Evolutionary conservation across 2,797 vertebrate species (phyloP), one percentile per base, ranked within the genome.

Genomic region (Peromyscus melanophrys): DNA sequence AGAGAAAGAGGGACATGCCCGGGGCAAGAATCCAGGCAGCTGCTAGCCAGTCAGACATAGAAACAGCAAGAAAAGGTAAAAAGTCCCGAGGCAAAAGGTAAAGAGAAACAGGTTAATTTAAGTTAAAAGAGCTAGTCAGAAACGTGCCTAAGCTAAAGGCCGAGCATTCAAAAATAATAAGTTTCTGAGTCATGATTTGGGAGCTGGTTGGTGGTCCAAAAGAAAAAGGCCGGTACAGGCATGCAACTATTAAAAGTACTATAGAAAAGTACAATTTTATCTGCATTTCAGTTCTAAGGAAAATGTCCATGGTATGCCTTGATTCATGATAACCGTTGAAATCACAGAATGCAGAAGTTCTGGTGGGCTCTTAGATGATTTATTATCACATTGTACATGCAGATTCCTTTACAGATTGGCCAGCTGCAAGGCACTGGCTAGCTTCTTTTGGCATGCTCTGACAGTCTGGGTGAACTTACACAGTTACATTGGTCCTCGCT

Each of bases 341-440:
- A 95, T 92, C 87, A 97, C 81, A 95, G 83, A 93, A 90, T 59
- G 29, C 96, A 85, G 65, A 78, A 78, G 59, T 78, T 69, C 61
- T 65, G 71, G 16, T 90, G 85, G 71, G 46, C 90, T 96, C 69
- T 94, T 75, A 61, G 34, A 85, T 97, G 98, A 97, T 99, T 99
- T 98, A 98, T 96, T 96, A 92, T 97, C 82, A 95, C 90, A 97
- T 88, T 40, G 76, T 88, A 97, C 98, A 98, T 98, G 98, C 98
- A 98, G 82, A 69, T 90, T 49, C 94, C 76, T 98, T 97, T 89
- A 96, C 31, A 98, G 78, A 96, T 43, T 96, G 97, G 57, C 94
- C 91, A 97, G 83, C 86, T 95, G 88, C 78, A 90, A 97, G 96
- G 43, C 67, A 57, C 95, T 93, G 65, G 57, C 95, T 94, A 49